A percentile compares a stretch with the other conserved stretches of the same genome.
These are phyloP conservation scores for Tribolium madens DNA, from an alignment of 1,140 invertebrate genomes.

Conservation along the genomic window DNA sequence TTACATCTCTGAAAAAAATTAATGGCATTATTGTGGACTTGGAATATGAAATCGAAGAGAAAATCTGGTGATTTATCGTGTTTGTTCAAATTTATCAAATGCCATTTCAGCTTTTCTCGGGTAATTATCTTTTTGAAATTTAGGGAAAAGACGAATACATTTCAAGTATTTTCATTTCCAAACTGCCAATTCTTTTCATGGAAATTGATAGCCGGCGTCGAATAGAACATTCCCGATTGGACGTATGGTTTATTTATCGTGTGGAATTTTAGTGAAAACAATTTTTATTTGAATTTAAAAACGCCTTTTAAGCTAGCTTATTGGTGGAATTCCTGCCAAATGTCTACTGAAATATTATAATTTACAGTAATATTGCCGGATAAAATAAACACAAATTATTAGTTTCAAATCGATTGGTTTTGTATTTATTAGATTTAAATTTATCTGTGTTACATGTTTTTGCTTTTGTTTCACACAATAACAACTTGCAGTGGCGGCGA, in stretches of 20 bases:
- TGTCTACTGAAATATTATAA: not conserved
- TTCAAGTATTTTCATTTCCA: no score
- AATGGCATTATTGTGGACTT: not conserved
- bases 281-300: no score
- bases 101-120: no score
- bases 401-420: not conserved
- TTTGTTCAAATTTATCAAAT: not conserved
- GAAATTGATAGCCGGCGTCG: no score
- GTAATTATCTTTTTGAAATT: not conserved
- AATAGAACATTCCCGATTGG: no score
- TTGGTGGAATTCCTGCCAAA: not conserved
- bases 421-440: not conserved
- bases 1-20: not conserved
- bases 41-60: not conserved
- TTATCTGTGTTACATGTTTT: not conserved
- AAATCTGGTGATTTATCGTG: constrained; percentile 6
- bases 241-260: no score
- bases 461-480: not conserved
- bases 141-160: not conserved
- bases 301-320: not conserved
- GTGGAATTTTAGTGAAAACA: no score
- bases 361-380: not conserved
- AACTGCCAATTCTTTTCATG: no score
- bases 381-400: not conserved
- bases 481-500: not conserved